These are phyloP conservation scores for Trachelus iudaicus DNA, from an alignment of 2,888 invertebrate genomes.

Conservation along the genomic window DNA sequence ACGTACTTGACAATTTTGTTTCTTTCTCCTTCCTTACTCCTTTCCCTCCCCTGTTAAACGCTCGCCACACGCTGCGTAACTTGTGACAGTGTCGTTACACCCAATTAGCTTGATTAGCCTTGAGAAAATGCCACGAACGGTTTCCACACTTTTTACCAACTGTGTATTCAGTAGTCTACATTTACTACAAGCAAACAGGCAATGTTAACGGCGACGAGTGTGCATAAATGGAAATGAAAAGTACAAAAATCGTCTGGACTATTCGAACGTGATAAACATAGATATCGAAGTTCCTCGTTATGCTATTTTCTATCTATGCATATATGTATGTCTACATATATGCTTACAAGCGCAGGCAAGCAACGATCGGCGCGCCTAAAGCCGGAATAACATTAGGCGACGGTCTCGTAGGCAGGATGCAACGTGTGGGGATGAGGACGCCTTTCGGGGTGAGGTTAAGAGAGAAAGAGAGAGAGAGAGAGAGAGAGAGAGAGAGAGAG, in stretches of 20 bases:
- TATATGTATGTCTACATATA: neutral
- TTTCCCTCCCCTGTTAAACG: neutral
- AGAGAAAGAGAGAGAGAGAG: slow-evolving; percentile 51
- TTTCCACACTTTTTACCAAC: neutral
- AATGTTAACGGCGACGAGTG: neutral
- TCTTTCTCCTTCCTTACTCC: neutral
- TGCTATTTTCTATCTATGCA: neutral
- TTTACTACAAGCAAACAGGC: neutral
- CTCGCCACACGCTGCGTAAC: neutral
- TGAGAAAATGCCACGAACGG: slow-evolving; percentile 31
- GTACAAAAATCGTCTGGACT: neutral
- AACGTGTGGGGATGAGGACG: neutral
- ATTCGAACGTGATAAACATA: neutral
- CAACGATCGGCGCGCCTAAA: neutral
- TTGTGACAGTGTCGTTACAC: slow-evolving; percentile 45
- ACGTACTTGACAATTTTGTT: neutral
- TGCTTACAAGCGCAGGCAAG: neutral
- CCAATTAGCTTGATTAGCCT: slow-evolving; percentile 57
- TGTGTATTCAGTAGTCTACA: neutral
- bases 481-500: slow-evolving; percentile 67
- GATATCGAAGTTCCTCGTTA: neutral
- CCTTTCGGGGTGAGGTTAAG: too few species aligned
- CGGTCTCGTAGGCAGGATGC: neutral
- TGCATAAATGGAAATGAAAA: neutral
- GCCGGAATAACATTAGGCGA: neutral